These are phyloP conservation scores for Drosophila recens DNA, from an alignment of 2,888 invertebrate genomes.

Conservation along the genomic window DNA sequence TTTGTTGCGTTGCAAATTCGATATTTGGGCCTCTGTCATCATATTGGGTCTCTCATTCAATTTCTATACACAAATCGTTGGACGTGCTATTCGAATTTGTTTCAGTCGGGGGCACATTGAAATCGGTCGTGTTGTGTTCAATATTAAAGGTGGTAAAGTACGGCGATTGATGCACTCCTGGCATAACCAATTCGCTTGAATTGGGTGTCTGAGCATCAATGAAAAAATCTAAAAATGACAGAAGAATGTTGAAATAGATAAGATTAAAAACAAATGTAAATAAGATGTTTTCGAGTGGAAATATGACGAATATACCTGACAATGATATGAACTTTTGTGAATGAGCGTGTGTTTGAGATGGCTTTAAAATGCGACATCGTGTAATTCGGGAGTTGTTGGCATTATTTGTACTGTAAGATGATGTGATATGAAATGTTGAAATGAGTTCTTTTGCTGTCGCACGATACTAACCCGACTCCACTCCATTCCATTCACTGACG, in stretches of 20 bases:
- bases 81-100: constrained; percentile 54
- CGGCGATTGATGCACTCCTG: constrained; percentile 25
- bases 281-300: background rate
- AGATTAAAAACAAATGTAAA: background rate
- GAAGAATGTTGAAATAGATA: background rate
- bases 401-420: constrained; percentile 84
- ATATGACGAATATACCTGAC: constrained; percentile 59
- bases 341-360: constrained; percentile 44
- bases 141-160: constrained; percentile 49
- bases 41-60: constrained; percentile 56
- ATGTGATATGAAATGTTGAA: constrained; percentile 11
- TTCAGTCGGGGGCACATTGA: constrained; percentile 80
- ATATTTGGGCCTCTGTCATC: constrained; percentile 33
- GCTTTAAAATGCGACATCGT: constrained; percentile 82
- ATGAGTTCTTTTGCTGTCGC: background rate
- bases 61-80: constrained; percentile 67
- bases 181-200: constrained; percentile 24
- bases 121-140: constrained; percentile 67
- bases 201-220: constrained; percentile 80
- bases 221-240: constrained; percentile 77
- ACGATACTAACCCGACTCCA: constrained; percentile 83
- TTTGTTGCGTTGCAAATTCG: constrained; percentile 68
- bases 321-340: constrained; percentile 46
- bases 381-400: constrained; percentile 82
- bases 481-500: constrained; percentile 85